Percentiles rank a stretch among this genome's conserved stretches.
phyloP scores from a whole-genome alignment of 2,113 vertebrate species.

The Pica pica region DNA sequence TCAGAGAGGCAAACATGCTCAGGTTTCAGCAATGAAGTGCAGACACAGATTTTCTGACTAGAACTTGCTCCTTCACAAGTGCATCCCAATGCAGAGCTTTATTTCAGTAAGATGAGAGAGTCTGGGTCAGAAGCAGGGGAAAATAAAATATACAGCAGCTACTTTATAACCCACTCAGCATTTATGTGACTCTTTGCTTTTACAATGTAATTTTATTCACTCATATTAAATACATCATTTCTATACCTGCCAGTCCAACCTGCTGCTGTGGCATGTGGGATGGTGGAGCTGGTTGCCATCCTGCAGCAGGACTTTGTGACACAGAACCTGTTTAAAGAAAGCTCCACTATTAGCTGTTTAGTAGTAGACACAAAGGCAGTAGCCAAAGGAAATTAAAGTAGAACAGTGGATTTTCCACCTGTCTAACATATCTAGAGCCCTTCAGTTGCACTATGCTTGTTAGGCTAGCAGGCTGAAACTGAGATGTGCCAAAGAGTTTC shows the following conservation, averaged over 20 bases:
- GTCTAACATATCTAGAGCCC: background rate
- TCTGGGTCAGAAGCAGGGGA: background rate
- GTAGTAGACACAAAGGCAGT: background rate
- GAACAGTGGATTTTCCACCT: background rate
- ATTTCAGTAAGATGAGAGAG: background rate
- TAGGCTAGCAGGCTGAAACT: background rate
- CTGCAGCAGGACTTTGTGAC: background rate
- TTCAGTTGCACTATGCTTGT: accelerated
- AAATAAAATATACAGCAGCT: background rate
- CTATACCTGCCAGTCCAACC: background rate
- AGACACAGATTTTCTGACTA: background rate
- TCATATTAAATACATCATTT: background rate
- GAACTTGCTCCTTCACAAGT: background rate
- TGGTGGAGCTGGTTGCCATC: background rate
- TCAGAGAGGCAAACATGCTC: background rate
- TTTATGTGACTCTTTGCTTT: background rate
- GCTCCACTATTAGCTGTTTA: background rate
- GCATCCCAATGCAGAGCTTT: background rate
- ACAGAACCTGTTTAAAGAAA: background rate
- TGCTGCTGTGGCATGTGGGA: accelerated
- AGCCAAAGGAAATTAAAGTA: background rate
- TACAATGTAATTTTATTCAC: background rate
- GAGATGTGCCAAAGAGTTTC: background rate
- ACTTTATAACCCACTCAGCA: background rate
- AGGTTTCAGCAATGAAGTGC: background rate